Conservation (phyloP, 2,888 invertebrate species). For the Drosophila nigricruria region DNA sequence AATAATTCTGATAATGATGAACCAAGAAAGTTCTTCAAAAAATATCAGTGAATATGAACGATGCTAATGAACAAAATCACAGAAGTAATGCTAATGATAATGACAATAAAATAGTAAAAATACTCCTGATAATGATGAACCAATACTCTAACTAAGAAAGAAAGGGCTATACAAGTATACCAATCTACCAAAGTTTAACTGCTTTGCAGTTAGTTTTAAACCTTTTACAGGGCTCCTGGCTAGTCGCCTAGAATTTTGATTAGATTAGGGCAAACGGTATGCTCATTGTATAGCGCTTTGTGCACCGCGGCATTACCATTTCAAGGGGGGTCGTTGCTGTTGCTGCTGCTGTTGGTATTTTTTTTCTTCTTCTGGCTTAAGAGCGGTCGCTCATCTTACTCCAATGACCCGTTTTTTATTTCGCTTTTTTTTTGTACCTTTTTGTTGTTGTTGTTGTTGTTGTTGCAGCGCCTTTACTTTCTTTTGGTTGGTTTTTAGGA, state of each 20-base stretch:
- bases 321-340: conserved; percentile 1
- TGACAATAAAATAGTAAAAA: not conserved
- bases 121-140: not conserved
- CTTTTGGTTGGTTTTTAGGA: conserved; percentile 50
- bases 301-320: conserved; percentile 55
- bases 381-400: conserved; percentile 68
- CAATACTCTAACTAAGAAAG: not conserved
- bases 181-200: not conserved
- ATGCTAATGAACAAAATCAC: not conserved
- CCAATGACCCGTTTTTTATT: conserved; percentile 78
- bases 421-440: conserved; percentile 57
- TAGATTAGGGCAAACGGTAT: conserved; percentile 6
- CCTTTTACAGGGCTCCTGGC: conserved; percentile 2
- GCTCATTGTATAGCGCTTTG: conserved; percentile 26
- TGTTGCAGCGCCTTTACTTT: conserved; percentile 45
- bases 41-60: too few species aligned
- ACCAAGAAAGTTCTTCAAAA: too few species aligned
- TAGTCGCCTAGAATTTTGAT: conserved; percentile 1
- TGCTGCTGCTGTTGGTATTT: not conserved
- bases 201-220: not conserved
- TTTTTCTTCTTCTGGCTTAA: conserved; percentile 7
- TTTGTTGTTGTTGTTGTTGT: conserved; percentile 31
- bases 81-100: not conserved
- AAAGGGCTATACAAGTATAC: too few species aligned
- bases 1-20: too few species aligned